Base-by-base conservation (phyloP, 2,888 invertebrate genomes). In the Hemithea aestivaria region DNA sequence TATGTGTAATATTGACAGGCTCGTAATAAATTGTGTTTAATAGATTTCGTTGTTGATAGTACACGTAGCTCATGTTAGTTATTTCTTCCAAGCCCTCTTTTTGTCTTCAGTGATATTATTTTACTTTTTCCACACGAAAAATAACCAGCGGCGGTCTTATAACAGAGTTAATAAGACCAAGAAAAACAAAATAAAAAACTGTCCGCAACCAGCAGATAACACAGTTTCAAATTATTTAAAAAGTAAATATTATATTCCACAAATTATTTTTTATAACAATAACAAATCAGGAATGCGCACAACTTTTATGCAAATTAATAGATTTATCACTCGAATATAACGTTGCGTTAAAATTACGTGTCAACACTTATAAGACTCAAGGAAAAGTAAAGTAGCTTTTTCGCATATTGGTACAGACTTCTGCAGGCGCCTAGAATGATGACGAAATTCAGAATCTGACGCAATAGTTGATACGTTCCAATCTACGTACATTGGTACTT, bases 31-130 rank as follows among this genome's bases (percentile, higher is more conserved):
- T 57, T 27, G 62, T 68, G 44, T 64, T 55, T 20, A 58, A 52
- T 47, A 59, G 43, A 62, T 64, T 71, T 50, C 63, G 51, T 62
- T 64, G 48, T 65, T 66, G 62, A 43, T 47, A 58, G 51, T 66
- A 66, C 51, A 56, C 73, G 73, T 62, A 66, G 80, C 67, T 78
- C 83, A 83, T 83, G 73, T 65, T 82, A 78, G 55, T 46, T 36
- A 48, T 45, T 46, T 40, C 35, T 53, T 35, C 10, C 12, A 34
- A 25, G 42, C 49, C 33, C 53, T 55, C 39, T 25, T 38, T 41
- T 43, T 44, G 36, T 34, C 8, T 40, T 34, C 35, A 23, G 25
- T n/a, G 7, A 29, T 37, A 30, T 36, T 35, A 30, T 32, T 37
- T 25, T 7, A 45, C 40, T 38, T 33, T 45, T 44, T 37, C 12